phyloP scores from a whole-genome alignment of 1,140 invertebrate species.

The Anadara kagoshimensis region DNA sequence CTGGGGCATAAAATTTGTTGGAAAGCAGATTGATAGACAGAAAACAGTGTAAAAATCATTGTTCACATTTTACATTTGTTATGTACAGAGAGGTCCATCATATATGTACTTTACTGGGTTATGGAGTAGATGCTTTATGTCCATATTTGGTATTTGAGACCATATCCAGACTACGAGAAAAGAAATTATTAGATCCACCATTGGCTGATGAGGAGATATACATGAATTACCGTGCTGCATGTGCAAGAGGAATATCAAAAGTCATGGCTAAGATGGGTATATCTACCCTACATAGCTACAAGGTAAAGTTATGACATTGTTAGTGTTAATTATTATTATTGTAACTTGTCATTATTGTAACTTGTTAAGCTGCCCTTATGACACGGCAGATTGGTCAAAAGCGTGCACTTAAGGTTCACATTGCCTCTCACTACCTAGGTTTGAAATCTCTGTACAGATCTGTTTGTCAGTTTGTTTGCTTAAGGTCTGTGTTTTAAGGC shows the following conservation, averaged over 20 bases:
- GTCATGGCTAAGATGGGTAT: constrained; percentile 99
- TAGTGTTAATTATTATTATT: not conserved
- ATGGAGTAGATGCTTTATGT: constrained; percentile 97
- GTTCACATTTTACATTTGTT: not conserved
- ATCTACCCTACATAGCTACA: constrained; percentile 99
- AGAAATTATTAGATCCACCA: constrained; percentile 85
- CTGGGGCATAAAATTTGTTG: no score
- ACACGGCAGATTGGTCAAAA: no score
- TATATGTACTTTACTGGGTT: constrained; percentile 95
- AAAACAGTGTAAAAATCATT: not conserved
- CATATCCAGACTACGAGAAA: constrained; percentile 85
- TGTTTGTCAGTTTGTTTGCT: no score
- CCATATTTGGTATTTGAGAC: constrained; percentile 98
- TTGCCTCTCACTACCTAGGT: no score
- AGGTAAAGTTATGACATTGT: constrained; percentile 75
- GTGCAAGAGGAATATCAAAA: constrained; percentile 76
- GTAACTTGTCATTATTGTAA: not conserved
- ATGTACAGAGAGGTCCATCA: constrained; percentile 91
- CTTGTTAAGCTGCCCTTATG: no score
- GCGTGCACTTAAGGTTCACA: no score
- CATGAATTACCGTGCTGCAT: constrained; percentile 79
- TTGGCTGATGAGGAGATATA: constrained; percentile 91
- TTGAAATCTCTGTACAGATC: no score
- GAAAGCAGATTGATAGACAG: no score
- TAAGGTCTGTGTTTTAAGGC: no score